These are phyloP conservation scores for Leptodactylus fallax DNA, from an alignment of 2,797 vertebrate genomes.

Conservation along the genomic window DNA sequence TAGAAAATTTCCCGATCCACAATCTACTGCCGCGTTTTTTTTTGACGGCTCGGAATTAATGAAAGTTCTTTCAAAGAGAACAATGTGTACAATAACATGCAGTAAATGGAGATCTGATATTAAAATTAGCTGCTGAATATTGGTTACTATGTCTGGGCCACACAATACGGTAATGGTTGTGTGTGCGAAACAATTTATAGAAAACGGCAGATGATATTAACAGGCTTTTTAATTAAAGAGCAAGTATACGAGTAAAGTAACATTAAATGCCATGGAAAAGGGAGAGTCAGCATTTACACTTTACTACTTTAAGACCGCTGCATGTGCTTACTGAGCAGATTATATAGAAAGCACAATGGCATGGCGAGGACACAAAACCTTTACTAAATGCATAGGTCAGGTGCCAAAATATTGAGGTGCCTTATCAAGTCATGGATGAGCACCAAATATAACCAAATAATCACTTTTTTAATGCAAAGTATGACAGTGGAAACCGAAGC, in stretches of 20 bases:
- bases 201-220: conserved; percentile 14
- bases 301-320: not conserved
- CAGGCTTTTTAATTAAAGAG: conserved; percentile 40
- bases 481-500: not conserved
- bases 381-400: not conserved
- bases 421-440: not conserved
- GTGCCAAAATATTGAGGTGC: not conserved
- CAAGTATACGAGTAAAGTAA: conserved; percentile 6
- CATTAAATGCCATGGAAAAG: conserved; percentile 22
- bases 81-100: conserved; percentile 13
- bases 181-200: not conserved
- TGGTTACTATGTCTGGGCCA: not conserved
- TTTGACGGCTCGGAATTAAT: not conserved
- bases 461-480: not conserved
- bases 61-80: not conserved
- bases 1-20: not conserved
- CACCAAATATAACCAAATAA: not conserved
- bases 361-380: not conserved
- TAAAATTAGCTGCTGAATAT: conserved; percentile 4
- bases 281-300: not conserved
- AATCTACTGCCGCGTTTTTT: not conserved
- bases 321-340: conserved; percentile 15
- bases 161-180: conserved; percentile 7
- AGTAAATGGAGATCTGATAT: conserved; percentile 3
- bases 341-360: not conserved